These are phyloP conservation scores for Amphipyra berbera DNA, from an alignment of 2,888 invertebrate species.

Conservation along the genomic window DNA sequence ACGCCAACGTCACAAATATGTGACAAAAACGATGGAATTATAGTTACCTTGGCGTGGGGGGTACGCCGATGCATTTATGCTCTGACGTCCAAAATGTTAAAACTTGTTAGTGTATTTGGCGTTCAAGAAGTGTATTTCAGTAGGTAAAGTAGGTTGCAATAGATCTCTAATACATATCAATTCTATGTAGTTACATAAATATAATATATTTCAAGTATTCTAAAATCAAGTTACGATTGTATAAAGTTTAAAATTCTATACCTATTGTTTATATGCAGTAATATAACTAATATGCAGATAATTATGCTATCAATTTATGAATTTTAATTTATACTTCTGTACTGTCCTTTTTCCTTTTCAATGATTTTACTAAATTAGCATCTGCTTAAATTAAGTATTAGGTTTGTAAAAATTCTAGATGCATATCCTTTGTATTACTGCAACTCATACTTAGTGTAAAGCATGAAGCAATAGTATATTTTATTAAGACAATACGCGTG, in stretches of 20 bases:
- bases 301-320: no score
- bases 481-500: slow-evolving; percentile 39
- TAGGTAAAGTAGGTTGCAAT: slow-evolving; percentile 17
- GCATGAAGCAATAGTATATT: slow-evolving; percentile 40
- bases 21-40: no score
- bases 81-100: no score
- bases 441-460: slow-evolving; percentile 7
- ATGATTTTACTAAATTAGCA: no score
- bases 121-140: slow-evolving; percentile 2
- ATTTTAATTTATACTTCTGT: no score
- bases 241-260: not conserved
- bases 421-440: not conserved
- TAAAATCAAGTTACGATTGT: not conserved
- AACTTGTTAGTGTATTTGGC: no score
- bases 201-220: slow-evolving; percentile 2
- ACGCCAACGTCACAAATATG: no score
- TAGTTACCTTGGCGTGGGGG: no score
- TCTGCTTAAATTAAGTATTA: no score
- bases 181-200: slow-evolving; percentile 13
- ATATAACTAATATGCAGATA: not conserved
- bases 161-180: slow-evolving; percentile 36
- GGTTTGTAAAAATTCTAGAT: no score
- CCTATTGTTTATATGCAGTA: not conserved
- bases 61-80: no score
- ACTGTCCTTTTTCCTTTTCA: no score